These are phyloP conservation scores for Egretta garzetta DNA, from an alignment of 2,113 vertebrate species.

Conservation along the genomic window DNA sequence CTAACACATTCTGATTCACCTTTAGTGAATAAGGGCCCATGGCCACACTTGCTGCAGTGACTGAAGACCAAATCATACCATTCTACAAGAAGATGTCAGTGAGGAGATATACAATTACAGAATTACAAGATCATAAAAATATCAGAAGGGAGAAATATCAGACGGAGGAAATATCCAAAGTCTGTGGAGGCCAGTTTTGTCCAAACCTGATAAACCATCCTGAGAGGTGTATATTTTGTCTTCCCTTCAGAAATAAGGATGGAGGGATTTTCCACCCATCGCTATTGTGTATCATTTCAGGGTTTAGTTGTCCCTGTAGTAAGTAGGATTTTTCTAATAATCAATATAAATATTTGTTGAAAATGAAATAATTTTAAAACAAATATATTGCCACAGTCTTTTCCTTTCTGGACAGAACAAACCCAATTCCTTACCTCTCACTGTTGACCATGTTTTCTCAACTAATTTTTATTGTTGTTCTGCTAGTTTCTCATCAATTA, in stretches of 20 bases:
- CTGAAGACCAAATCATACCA: not conserved
- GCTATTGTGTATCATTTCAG: not conserved
- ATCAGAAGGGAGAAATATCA: not conserved
- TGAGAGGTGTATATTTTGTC: not conserved
- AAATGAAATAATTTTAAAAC: not conserved
- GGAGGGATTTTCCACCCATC: not conserved
- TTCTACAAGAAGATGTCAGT: not conserved
- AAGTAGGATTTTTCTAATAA: not conserved
- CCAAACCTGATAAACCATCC: not conserved
- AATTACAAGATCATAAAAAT: not conserved
- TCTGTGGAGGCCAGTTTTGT: not conserved
- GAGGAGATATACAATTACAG: not conserved
- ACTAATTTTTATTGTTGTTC: not conserved
- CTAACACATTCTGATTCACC: not conserved
- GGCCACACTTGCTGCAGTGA: not conserved
- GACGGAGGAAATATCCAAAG: not conserved
- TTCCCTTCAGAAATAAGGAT: not conserved
- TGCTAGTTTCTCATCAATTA: not conserved
- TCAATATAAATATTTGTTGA: not conserved
- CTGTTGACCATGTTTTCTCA: not conserved
- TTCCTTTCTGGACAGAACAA: not conserved
- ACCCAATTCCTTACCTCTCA: not conserved
- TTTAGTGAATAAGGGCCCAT: not conserved
- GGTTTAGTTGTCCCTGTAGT: not conserved
- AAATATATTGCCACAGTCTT: not conserved